phyloP scores from a whole-genome alignment of 2,113 vertebrate species.

The Gavialis gangeticus region DNA sequence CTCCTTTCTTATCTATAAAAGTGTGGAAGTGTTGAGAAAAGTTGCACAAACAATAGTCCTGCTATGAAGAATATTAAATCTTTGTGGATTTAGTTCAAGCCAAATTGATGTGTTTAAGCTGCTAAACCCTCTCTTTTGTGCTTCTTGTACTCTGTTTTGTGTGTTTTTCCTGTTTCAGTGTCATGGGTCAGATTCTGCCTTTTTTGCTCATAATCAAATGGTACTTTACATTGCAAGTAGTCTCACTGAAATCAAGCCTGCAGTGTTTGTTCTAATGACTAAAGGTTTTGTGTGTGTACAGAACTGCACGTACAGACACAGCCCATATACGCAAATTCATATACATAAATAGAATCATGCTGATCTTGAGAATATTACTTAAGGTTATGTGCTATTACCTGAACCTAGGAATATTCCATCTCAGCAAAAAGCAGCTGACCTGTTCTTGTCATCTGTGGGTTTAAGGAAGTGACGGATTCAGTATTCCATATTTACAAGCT shows the following conservation, averaged over 20 bases:
- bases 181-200: not conserved
- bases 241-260: not conserved
- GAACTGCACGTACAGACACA: slow-evolving; percentile 3
- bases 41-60: not conserved
- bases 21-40: not conserved
- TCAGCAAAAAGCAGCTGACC: not conserved
- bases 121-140: not conserved
- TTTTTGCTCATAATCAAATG: not conserved
- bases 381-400: slow-evolving; percentile 32
- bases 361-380: not conserved
- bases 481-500: not conserved
- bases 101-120: not conserved
- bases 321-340: not conserved
- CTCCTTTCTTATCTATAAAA: not conserved
- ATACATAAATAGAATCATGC: not conserved
- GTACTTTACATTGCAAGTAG: not conserved
- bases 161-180: not conserved
- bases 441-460: slow-evolving; percentile 1
- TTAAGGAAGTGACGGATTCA: not conserved
- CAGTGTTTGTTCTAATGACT: slow-evolving; percentile 10
- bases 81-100: slow-evolving; percentile 18
- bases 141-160: not conserved
- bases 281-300: slow-evolving; percentile 32
- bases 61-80: not conserved
- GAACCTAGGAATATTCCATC: not conserved